phyloP scores from a whole-genome alignment of 2,797 vertebrate species.

The Philypnodon macrostomus region DNA sequence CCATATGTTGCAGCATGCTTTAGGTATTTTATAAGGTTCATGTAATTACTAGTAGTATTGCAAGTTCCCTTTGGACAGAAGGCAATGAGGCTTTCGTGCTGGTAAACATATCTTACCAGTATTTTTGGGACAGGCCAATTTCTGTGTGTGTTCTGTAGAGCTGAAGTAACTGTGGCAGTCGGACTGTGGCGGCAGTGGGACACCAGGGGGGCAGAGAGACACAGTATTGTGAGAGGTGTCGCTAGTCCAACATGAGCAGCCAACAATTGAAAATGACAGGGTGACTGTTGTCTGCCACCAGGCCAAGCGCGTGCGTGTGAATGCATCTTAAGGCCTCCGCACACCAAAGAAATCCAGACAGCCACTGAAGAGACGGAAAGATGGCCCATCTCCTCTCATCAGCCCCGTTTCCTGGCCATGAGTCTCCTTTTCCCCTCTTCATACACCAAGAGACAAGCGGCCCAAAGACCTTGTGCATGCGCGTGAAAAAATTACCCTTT shows the following conservation, averaged over 20 bases:
- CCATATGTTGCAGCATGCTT: neutral
- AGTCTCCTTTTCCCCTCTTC: too few species aligned
- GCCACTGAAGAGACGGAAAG: neutral
- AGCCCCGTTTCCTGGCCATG: too few species aligned
- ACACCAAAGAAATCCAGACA: too few species aligned
- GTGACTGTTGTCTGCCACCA: slow-evolving; percentile 74
- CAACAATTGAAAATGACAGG: slow-evolving; percentile 78
- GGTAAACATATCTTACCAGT: slow-evolving; percentile 23
- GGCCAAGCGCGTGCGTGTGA: slow-evolving; percentile 28
- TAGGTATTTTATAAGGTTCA: too few species aligned
- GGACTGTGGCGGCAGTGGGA: slow-evolving; percentile 63
- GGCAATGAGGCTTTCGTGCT: slow-evolving; percentile 3
- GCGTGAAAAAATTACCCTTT: too few species aligned
- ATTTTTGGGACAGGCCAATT: slow-evolving; percentile 53
- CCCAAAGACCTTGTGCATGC: too few species aligned
- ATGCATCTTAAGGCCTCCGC: too few species aligned
- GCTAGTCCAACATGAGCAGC: slow-evolving; percentile 70
- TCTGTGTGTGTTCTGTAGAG: slow-evolving; percentile 75
- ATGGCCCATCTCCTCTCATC: too few species aligned
- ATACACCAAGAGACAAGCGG: too few species aligned
- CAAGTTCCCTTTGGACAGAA: neutral
- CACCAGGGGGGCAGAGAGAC: slow-evolving; percentile 67
- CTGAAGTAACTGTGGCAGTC: slow-evolving; percentile 74
- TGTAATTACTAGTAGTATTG: too few species aligned
- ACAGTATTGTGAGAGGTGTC: slow-evolving; percentile 69